phyloP scores from a whole-genome alignment of 2,888 invertebrate genomes.

The Escarpia spicata region DNA sequence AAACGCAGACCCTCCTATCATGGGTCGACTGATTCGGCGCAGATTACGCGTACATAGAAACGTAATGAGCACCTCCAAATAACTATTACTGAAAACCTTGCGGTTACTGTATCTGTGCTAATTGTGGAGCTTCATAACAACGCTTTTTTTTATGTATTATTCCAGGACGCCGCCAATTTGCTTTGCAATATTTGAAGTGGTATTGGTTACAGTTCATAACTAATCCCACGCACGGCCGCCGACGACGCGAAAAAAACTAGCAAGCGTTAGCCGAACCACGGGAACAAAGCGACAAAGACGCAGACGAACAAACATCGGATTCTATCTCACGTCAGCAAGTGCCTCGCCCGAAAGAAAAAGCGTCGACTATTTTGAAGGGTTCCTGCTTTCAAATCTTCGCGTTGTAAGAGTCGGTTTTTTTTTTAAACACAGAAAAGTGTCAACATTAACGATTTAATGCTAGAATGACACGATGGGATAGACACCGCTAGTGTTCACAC shows the following conservation, averaged over 20 bases:
- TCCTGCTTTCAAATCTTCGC: neutral
- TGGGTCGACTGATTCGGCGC: neutral
- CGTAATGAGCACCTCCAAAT: neutral
- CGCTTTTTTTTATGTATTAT: neutral
- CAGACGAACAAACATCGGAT: neutral
- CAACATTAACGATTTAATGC: neutral
- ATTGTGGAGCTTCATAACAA: neutral
- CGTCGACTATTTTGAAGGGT: neutral
- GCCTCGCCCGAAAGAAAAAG: neutral
- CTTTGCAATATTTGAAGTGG: neutral
- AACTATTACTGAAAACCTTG: neutral
- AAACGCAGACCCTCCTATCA: neutral
- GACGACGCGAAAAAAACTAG: neutral
- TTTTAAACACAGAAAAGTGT: neutral
- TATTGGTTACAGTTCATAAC: neutral
- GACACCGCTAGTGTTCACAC: neutral
- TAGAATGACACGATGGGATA: neutral
- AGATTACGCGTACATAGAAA: neutral
- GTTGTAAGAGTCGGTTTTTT: neutral
- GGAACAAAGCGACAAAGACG: neutral
- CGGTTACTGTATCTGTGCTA: conserved; percentile 5
- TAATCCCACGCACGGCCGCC: neutral
- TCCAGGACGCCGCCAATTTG: neutral
- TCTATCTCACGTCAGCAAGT: neutral
- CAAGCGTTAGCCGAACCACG: neutral